phyloP scores from a whole-genome alignment of 2,888 invertebrate genomes.

The Melieria omissa region DNA sequence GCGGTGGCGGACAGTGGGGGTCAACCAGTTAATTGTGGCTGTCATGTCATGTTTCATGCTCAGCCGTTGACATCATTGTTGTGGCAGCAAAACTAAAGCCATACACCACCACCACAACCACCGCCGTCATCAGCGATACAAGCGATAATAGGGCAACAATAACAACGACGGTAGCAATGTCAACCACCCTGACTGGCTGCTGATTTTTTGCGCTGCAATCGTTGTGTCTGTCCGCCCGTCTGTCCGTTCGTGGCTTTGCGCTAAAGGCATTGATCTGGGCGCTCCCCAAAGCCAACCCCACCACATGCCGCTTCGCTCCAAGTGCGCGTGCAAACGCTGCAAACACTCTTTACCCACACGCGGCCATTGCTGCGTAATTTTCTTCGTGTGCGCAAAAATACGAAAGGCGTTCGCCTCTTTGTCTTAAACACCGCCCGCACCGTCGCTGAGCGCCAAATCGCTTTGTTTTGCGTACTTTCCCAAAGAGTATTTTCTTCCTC shows the following conservation, averaged over 20 bases:
- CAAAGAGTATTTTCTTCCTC: no score
- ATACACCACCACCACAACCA: no score
- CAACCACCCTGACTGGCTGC: not conserved
- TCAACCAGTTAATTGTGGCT: conserved; percentile 22
- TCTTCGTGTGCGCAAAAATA: conserved; percentile 24
- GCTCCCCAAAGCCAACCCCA: not conserved
- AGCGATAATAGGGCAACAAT: conserved; percentile 1
- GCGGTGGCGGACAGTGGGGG: not conserved
- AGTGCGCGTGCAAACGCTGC: conserved; percentile 11
- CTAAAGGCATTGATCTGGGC: not conserved
- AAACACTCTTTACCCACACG: not conserved
- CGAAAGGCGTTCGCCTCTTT: not conserved
- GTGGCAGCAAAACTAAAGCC: no score
- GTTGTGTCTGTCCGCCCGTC: not conserved
- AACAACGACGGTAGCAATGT: not conserved
- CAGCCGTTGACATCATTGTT: conserved; percentile 25
- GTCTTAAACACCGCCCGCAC: no score
- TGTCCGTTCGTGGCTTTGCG: not conserved
- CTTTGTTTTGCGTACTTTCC: no score
- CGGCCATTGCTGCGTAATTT: conserved; percentile 19
- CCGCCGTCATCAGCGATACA: conserved; percentile 2
- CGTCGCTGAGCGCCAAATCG: no score
- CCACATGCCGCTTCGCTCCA: conserved; percentile 18
- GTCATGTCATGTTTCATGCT: conserved; percentile 19
- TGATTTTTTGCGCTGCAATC: no score